Evolutionary conservation across 1,140 invertebrate species (phyloP).

Genomic region (Hyposmocoma kahamanoa): DNA sequence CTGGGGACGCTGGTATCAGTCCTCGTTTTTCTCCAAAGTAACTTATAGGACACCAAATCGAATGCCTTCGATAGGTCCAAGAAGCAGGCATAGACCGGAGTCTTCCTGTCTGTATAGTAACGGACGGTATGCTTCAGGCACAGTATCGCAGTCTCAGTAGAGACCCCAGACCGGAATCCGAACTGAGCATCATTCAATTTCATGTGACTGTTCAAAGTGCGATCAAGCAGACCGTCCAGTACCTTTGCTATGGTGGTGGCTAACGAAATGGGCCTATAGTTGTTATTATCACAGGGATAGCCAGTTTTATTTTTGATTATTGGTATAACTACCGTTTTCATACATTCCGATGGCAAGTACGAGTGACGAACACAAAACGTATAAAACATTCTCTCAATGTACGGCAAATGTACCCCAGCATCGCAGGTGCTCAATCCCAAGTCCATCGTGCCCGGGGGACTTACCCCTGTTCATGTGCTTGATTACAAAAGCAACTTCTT

Average conservation of each 20-base stretch:
- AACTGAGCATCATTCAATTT: neutral
- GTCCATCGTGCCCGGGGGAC: neutral
- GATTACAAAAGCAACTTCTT: neutral
- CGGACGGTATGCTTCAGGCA: neutral
- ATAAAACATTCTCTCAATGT: neutral
- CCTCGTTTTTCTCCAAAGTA: no score
- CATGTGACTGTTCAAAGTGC: neutral
- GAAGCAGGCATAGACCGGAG: neutral
- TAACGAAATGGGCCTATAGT: neutral
- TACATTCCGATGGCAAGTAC: neutral
- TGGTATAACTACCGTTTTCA: neutral
- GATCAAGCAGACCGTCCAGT: neutral
- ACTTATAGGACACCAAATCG: no score
- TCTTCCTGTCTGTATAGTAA: neutral
- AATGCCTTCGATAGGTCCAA: no score
- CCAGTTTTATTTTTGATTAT: neutral
- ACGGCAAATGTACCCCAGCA: neutral
- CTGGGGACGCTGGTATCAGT: no score
- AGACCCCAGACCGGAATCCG: neutral
- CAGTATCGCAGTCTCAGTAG: neutral
- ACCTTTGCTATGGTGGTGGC: neutral
- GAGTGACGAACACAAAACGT: neutral
- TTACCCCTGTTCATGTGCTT: neutral
- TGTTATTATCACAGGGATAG: neutral
- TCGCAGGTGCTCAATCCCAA: neutral